Conservation (phyloP, 2,113 vertebrate species). For the Ageneiosus marmoratus region DNA sequence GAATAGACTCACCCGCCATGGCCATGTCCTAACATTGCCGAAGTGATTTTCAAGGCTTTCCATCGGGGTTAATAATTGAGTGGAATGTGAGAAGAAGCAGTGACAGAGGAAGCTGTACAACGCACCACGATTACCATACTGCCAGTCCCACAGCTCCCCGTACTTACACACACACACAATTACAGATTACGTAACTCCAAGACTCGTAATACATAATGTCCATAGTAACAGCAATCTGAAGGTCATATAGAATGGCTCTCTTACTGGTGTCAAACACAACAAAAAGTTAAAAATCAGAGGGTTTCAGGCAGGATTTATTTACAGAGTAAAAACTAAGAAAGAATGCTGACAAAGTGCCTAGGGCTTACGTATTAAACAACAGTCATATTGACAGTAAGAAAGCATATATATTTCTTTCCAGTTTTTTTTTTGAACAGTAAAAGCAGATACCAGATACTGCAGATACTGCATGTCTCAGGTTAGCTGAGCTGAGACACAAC, state of each 20-base stretch:
- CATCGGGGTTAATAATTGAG: conserved; percentile 71
- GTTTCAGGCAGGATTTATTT: neutral
- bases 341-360: neutral
- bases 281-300: neutral
- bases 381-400: neutral
- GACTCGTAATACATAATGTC: neutral
- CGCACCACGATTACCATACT: conserved; percentile 17
- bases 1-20: conserved; percentile 66
- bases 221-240: neutral
- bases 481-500: too few relatives aligned
- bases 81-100: conserved; percentile 63
- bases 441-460: neutral
- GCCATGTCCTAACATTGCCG: conserved; percentile 58
- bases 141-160: conserved; percentile 24
- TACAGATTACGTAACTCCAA: neutral
- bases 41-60: conserved; percentile 67
- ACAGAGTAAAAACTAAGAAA: neutral
- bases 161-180: conserved; percentile 7
- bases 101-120: conserved; percentile 42
- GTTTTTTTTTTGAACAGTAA: too few relatives aligned
- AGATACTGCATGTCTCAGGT: neutral
- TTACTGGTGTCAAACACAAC: neutral
- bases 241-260: neutral
- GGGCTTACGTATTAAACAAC: neutral
- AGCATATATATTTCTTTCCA: too few relatives aligned